Evolutionary conservation across 2,888 invertebrate species (phyloP), one percentile per base, ranked within the genome.

Genomic region (Syrista parreyssii): DNA sequence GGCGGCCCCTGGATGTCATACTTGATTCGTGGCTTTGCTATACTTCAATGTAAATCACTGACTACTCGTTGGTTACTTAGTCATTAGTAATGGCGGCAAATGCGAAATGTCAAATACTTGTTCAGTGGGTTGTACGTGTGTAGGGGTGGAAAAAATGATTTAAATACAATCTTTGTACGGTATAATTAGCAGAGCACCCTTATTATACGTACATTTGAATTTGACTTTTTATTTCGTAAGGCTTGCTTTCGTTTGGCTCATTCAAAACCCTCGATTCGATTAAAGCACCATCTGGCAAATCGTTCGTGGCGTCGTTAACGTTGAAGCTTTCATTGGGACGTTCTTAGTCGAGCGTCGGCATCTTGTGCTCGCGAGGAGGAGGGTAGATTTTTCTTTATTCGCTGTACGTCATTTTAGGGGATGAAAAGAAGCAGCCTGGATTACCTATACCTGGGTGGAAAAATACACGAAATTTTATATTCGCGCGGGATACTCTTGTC

Each of bases 381-480:
- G 36, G 12, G 1, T 0, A 12, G 71, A 71, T 32, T 31, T 32
- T 69, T 71, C 15, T 32, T 71, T 76, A 76, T 35, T 73, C 71
- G 31, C 68, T 30, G 40, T 40, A 30, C 40, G 40, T n/a, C 11
- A 76, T 73, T 76, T 71, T 40, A 55, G 68, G 69, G 74, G 36
- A 74, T 33, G 76, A 77, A 34, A 74, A 75, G 40, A 73, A 40
- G 31, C 15, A 31, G 36, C 36, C n/a, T 68, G 31, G 74, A 75
- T 79, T 68, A 75, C 72, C 55, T 82, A 80, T 80, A 82, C 84
- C 9, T 23, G 23, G 55, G 55, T 55, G 55, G 40, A 55, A 82
- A 86, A 86, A 87, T 84, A 84, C 83, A 76, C 77, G 76, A 73
- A 78, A 82, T 83, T 80, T 80, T 77, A 80, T 82, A 81, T 82